These are phyloP conservation scores for Apteryx mantelli DNA, from an alignment of 2,113 vertebrate species.

Conservation along the genomic window DNA sequence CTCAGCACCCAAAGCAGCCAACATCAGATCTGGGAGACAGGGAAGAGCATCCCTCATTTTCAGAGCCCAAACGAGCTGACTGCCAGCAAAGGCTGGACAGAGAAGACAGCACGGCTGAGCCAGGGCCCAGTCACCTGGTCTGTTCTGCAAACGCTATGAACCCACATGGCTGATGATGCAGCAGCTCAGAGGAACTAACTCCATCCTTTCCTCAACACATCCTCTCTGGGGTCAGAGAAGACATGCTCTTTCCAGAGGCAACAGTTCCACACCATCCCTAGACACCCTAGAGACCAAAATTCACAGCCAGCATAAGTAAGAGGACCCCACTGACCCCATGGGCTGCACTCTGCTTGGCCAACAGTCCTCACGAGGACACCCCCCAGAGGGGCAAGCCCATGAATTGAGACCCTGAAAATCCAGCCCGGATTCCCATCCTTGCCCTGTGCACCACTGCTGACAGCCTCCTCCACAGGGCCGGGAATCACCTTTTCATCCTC, in stretches of 20 bases:
- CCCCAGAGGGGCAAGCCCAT: neutral
- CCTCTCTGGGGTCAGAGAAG: neutral
- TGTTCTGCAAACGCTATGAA: too few species aligned
- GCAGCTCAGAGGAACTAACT: too few species aligned
- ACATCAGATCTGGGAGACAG: too few species aligned
- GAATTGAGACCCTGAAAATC: neutral
- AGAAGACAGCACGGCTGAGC: too few species aligned
- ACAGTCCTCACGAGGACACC: neutral
- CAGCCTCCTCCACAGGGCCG: neutral
- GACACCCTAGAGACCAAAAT: neutral
- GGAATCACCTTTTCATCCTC: neutral
- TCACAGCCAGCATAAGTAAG: neutral
- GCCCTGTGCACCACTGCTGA: too few species aligned
- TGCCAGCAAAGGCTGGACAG: too few species aligned
- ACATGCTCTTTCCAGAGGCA: neutral
- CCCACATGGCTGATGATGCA: too few species aligned
- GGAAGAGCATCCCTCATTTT: too few species aligned
- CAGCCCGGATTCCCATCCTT: neutral
- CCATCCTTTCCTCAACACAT: neutral
- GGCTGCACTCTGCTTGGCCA: neutral
- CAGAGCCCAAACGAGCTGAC: too few species aligned
- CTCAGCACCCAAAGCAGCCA: too few species aligned
- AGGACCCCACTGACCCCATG: neutral
- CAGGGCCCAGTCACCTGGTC: too few species aligned
- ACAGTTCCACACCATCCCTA: neutral